Percentiles rank a stretch among this genome's conserved stretches.
phyloP scores from a whole-genome alignment of 2,888 invertebrate genomes.

The Leptopilina syphax region DNA sequence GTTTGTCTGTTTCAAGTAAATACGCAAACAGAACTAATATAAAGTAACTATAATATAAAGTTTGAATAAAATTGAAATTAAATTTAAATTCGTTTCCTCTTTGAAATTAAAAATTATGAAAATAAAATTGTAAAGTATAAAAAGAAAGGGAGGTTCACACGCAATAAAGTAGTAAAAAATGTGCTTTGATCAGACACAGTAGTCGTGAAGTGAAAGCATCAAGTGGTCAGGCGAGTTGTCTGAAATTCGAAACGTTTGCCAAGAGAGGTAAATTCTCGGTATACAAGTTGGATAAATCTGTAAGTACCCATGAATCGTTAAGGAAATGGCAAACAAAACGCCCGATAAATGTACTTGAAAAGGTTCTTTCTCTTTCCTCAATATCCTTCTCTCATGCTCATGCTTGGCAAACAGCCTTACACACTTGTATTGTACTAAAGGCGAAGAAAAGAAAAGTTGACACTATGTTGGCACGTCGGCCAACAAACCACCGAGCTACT shows the following conservation, averaged over 20 bases:
- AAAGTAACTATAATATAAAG: too few relatives aligned
- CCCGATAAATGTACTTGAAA: conserved; percentile 40
- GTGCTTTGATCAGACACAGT: conserved; percentile 13
- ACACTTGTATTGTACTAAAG: conserved; percentile 8
- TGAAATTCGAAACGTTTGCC: conserved; percentile 35
- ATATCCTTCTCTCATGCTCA: conserved; percentile 13
- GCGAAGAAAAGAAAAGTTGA: conserved; percentile 20
- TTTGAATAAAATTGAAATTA: too few relatives aligned
- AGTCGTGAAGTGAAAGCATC: conserved; percentile 22
- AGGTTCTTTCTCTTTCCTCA: conserved; percentile 25
- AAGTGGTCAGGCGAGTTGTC: conserved; percentile 32
- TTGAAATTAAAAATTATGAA: neutral
- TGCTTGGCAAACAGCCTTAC: conserved; percentile 32
- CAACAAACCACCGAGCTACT: conserved; percentile 18
- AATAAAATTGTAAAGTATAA: neutral
- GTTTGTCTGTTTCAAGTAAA: too few relatives aligned
- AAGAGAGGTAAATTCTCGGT: conserved; percentile 25
- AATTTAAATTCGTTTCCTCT: too few relatives aligned
- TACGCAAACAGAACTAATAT: too few relatives aligned
- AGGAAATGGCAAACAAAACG: conserved; percentile 39
- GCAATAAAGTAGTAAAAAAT: conserved; percentile 1
- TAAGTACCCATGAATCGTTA: conserved; percentile 16
- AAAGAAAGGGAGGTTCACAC: neutral
- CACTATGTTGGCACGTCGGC: conserved; percentile 33
- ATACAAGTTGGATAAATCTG: conserved; percentile 25